Evolutionary conservation across 2,797 vertebrate species (phyloP).

Genomic region (Epinephelus malabaricus): DNA sequence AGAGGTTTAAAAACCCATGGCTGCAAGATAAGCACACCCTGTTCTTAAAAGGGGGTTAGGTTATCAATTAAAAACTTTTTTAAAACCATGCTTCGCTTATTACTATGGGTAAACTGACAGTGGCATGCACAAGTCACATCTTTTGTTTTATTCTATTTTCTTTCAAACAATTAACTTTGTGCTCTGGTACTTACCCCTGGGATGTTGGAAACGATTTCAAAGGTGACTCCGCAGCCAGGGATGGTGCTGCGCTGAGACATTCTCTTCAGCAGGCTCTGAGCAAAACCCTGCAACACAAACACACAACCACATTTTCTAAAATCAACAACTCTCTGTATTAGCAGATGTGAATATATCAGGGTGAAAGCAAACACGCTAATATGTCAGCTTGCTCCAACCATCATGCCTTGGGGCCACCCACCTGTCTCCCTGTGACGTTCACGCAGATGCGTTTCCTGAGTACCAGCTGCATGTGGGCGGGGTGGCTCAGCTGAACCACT

Average conservation of each 20-base stretch:
- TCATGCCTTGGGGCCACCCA: constrained; percentile 35
- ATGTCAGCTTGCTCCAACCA: neutral
- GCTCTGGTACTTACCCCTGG: constrained; percentile 88
- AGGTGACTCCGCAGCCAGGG: constrained; percentile 93
- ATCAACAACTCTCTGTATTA: neutral
- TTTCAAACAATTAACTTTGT: neutral
- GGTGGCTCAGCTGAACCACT: constrained; percentile 93
- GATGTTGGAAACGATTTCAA: constrained; percentile 97
- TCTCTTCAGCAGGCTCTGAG: constrained; percentile 93
- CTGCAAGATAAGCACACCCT: too few relatives aligned
- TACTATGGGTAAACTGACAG: too few relatives aligned
- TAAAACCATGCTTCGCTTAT: too few relatives aligned
- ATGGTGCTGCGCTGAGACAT: constrained; percentile 95
- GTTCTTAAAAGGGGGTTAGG: too few relatives aligned
- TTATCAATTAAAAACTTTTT: too few relatives aligned
- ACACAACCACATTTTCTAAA: neutral
- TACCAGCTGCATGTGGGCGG: constrained; percentile 93
- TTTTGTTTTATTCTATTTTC: too few relatives aligned
- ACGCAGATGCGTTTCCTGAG: constrained; percentile 96
- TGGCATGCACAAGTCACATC: too few relatives aligned
- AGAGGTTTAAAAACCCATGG: too few relatives aligned
- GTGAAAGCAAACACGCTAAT: neutral
- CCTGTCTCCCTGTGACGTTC: constrained; percentile 85
- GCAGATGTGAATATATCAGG: too few relatives aligned
- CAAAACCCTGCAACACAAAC: constrained; percentile 89